Conservation (phyloP, 2,113 vertebrate species). For the Macquaria ambigua region DNA sequence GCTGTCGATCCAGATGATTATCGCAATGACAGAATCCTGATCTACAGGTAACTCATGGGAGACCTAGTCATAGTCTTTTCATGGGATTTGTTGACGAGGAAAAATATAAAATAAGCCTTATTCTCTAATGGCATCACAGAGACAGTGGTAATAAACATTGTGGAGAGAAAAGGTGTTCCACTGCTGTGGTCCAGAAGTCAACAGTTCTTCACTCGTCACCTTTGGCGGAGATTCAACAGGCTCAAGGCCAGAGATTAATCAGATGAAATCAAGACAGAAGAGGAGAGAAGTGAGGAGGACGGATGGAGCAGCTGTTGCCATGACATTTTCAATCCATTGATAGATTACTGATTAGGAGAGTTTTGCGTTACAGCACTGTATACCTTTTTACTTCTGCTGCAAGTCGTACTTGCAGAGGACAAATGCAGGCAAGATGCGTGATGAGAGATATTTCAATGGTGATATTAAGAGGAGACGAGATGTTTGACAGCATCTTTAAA, state of each 20-base stretch:
- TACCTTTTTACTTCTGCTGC: not conserved
- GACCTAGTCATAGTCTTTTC: not conserved
- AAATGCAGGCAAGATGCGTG: not conserved
- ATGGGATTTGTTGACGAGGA: not conserved
- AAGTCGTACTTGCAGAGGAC: not conserved
- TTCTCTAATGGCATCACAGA: conserved; percentile 4
- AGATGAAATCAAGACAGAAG: conserved; percentile 49
- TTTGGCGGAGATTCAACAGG: conserved; percentile 55
- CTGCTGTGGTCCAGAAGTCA: conserved; percentile 37
- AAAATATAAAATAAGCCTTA: conserved; percentile 3
- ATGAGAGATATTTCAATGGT: not conserved
- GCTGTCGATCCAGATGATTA: not conserved
- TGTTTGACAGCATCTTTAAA: not conserved
- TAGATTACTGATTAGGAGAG: conserved; percentile 26
- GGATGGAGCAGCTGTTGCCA: conserved; percentile 64
- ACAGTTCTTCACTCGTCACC: conserved; percentile 55
- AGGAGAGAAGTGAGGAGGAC: conserved; percentile 51
- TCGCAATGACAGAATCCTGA: not conserved
- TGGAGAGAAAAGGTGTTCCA: conserved; percentile 42
- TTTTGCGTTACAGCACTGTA: conserved; percentile 1
- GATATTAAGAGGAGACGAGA: not conserved
- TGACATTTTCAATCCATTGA: conserved; percentile 58
- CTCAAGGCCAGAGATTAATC: conserved; percentile 68
- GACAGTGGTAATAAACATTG: not conserved
- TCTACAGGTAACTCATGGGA: not conserved